Base-by-base conservation (phyloP, 2,888 invertebrate species). In the Nycteola revayana region DNA sequence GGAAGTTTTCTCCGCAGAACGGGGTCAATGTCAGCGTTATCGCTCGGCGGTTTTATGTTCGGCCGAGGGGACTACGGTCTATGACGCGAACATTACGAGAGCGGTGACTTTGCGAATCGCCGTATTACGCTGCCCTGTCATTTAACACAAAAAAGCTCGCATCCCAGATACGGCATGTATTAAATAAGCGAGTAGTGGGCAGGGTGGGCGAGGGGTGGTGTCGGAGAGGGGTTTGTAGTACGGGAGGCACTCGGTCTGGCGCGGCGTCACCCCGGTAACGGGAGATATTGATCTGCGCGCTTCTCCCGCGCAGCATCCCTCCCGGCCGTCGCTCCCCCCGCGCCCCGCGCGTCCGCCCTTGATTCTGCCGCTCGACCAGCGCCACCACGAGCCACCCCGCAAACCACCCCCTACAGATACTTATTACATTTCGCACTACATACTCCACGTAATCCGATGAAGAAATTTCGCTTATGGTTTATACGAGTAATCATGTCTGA, bases 171-270 rank as follows among this genome's bases (percentile, higher is more conserved):
- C 73, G 71, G 72, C 67, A 79, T 75, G 78, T 82, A 82, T 86
- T 84, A 86, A 86, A 87, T 86, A 86, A 87, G 82, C 79, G 84
- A 79, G 73, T 77, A 79, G 82, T 76, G 79, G 77, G 79, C 60
- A 66, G 45, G 36, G 65, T 56, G 67, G n/a, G n/a, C n/a, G n/a
- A n/a, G n/a, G 58, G 58, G 49, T 59, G 56, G 52, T 51, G 61
- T 55, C 50, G 60, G 30, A 56, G 45, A 60, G 60, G 66, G 65
- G 70, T 75, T 75, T 79, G 84, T 82, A 86, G 88, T 85, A 88
- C 89, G 80, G 82, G 90, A 90, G 91, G 89, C 90, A 90, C 90
- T 90, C 90, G 86, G 91, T 90, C 90, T 90, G 89, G 90, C 89
- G 83, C 88, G 89, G 89, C 90, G 90, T 91, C 79, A 81, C 86